These are phyloP conservation scores for Yponomeuta sedellus DNA, from an alignment of 2,888 invertebrate species.

Conservation along the genomic window DNA sequence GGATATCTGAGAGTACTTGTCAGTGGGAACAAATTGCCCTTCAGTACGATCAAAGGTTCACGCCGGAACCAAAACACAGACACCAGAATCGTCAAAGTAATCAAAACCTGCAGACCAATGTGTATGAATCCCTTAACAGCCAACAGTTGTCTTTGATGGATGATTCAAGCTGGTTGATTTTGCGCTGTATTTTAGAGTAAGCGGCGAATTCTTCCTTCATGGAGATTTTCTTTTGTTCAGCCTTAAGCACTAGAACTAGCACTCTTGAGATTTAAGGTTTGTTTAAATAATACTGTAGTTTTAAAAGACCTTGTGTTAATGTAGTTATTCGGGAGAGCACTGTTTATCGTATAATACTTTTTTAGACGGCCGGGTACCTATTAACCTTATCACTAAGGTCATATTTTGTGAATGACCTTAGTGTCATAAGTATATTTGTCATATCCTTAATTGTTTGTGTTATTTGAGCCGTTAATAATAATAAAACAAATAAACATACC, in stretches of 20 bases:
- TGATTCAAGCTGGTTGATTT: slow-evolving; percentile 71
- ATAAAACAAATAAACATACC: no score
- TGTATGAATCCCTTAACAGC: slow-evolving; percentile 57
- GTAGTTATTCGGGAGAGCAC: no score
- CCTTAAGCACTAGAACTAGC: slow-evolving; percentile 57
- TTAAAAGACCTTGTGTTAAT: no score
- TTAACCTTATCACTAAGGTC: no score
- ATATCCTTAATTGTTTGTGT: no score
- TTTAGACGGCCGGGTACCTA: no score
- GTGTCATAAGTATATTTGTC: no score
- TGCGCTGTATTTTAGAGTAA: slow-evolving; percentile 76
- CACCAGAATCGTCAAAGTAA: slow-evolving; percentile 46
- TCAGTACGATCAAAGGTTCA: slow-evolving; percentile 59
- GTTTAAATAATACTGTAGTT: no score
- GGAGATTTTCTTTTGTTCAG: slow-evolving; percentile 64
- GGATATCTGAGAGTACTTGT: slow-evolving; percentile 57
- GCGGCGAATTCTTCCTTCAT: slow-evolving; percentile 78
- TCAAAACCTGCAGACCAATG: slow-evolving; percentile 45
- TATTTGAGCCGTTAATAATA: no score
- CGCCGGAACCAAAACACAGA: slow-evolving; percentile 62
- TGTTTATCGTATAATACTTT: no score
- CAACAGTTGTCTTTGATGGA: slow-evolving; percentile 56
- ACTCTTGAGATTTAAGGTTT: no score
- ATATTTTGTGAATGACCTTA: no score
- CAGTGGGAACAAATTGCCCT: slow-evolving; percentile 60